Evolutionary conservation across 2,797 vertebrate genomes (phyloP), one percentile per base, ranked within the genome.

Genomic region (Chiloscyllium punctatum): DNA sequence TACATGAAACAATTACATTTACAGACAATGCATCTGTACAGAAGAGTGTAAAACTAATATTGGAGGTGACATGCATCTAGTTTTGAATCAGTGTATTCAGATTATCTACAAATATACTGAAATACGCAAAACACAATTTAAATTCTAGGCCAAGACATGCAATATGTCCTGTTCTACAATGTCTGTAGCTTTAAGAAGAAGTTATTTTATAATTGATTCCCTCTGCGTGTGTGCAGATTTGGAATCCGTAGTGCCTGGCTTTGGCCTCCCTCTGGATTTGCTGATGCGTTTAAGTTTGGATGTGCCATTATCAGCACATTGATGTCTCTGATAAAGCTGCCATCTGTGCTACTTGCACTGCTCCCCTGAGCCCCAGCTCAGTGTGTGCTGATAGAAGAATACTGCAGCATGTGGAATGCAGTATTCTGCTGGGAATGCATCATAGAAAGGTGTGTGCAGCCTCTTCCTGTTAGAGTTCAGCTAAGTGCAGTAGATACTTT

Each of bases 361-460:
- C 33, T 91, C 88, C 88, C 88, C 88, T 91, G 88, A 66, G 88
- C 53, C 57, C 33, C 88, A 66, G 30, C 88, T 62, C 88, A 33
- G 13, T 9, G 23, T 66, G 27, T 91, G 53, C 25, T 91, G 53
- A 66, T 6, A 18, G 57, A 91, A 33, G 88, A 91, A 91, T 91
- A 15, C 33, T 33, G 48, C 57, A 18, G 57, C 30, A 13, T 91
- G 82, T 48, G 30, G 88, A 66, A 66, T 66, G 88, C 53, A 66
- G 88, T 21, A 91, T 33, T 91, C 88, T 57, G 53, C 62, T 91
- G 15, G 88, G 57, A 91, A 90, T 90, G 87, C 51, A 90, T 90
- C 33, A 27, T 87, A 62, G 87, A 33, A 90, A 91, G 88, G 57
- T 62, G 57, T 53, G 15, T 66, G 33, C 53, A 91, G 27, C 57